A percentile compares a stretch with the other conserved stretches of the same genome.
Evolutionary conservation across 2,797 vertebrate genomes (phyloP).

Genomic region (Phoebastria nigripes): DNA sequence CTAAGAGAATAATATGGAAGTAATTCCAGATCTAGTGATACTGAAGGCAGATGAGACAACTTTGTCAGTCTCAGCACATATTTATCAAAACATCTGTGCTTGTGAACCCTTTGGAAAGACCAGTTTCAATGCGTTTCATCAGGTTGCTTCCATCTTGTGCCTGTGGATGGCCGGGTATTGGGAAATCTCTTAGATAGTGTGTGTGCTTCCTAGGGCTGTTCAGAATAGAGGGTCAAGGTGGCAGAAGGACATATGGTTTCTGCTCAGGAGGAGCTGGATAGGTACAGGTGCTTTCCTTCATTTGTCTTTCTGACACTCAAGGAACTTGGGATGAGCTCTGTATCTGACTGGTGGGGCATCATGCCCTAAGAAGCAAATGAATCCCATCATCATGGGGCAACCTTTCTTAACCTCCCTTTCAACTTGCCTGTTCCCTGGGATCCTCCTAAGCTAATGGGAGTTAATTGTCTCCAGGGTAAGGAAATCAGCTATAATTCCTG

Average conservation of each 20-base stretch:
- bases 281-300: not conserved
- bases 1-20: not conserved
- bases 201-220: not conserved
- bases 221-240: not conserved
- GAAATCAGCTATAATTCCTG: slow-evolving; percentile 7
- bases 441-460: not conserved
- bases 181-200: not conserved
- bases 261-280: not conserved
- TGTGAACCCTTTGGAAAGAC: not conserved
- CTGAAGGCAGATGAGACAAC: slow-evolving; percentile 11
- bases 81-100: not conserved
- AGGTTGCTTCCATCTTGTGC: not conserved
- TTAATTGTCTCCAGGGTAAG: not conserved
- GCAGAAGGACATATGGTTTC: not conserved
- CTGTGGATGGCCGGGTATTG: not conserved
- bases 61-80: not conserved
- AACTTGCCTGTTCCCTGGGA: not conserved
- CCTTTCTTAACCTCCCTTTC: not conserved
- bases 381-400: not conserved
- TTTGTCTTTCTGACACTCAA: not conserved
- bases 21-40: not conserved
- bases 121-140: not conserved
- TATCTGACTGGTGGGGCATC: not conserved
- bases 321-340: not conserved
- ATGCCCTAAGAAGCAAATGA: not conserved